Percentiles rank a stretch among this genome's conserved stretches.
phyloP scores from a whole-genome alignment of 1,140 invertebrate species.

The Thaumatotibia leucotreta region DNA sequence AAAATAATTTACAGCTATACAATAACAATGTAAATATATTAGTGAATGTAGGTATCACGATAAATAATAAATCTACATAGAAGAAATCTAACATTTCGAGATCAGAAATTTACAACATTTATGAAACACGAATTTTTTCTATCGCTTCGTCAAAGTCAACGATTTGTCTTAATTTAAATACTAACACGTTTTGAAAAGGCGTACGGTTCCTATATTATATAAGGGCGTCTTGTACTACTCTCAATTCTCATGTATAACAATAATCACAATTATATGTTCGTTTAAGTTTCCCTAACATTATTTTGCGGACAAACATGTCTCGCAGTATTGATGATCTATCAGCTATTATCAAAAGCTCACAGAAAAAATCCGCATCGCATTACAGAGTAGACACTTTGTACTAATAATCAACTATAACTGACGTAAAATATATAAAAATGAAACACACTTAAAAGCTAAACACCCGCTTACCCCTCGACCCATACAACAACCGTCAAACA shows the following conservation, averaged over 20 bases:
- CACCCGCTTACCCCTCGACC: constrained; percentile 44
- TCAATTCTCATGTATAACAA: constrained; percentile 3
- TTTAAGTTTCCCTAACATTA: constrained; percentile 10
- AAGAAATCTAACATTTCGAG: constrained; percentile 67
- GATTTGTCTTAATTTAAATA: constrained; percentile 10
- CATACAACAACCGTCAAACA: constrained; percentile 48
- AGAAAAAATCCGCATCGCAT: constrained; percentile 25
- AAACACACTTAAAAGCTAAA: constrained; percentile 42
- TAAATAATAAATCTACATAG: constrained; percentile 68
- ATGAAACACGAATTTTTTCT: constrained; percentile 41
- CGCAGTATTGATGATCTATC: background rate
- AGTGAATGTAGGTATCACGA: constrained; percentile 48
- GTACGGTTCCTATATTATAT: constrained; percentile 2
- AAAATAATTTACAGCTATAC: constrained; percentile 63
- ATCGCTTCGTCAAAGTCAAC: background rate
- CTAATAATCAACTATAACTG: constrained; percentile 48
- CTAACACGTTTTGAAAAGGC: constrained; percentile 43
- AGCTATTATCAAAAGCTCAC: constrained; percentile 16
- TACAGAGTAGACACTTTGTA: constrained; percentile 45
- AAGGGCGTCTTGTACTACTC: constrained; percentile 9
- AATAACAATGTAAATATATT: constrained; percentile 70
- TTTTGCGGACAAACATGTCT: background rate
- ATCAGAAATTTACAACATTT: constrained; percentile 53
- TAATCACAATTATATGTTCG: constrained; percentile 25
- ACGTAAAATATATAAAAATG: constrained; percentile 50